These are phyloP conservation scores for Ophraella communa DNA, from an alignment of 2,888 invertebrate genomes.

Conservation along the genomic window DNA sequence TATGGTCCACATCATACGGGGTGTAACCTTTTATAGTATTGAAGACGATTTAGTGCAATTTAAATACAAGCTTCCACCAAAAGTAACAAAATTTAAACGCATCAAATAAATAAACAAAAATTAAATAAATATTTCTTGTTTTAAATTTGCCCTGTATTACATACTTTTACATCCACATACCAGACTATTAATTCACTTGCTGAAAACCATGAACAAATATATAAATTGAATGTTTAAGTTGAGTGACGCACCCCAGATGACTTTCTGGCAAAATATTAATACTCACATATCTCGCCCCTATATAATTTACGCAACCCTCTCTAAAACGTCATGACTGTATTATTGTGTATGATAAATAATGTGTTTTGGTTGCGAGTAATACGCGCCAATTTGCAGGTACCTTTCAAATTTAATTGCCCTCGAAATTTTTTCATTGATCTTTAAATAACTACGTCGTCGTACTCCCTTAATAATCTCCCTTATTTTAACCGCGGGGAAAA, in stretches of 20 bases:
- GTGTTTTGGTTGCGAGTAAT: constrained; percentile 39
- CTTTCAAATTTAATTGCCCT: constrained; percentile 29
- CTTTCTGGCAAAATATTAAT: constrained; percentile 38
- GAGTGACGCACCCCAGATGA: constrained; percentile 42
- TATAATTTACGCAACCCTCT: constrained; percentile 30
- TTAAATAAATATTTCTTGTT: background rate
- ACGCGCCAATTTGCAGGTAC: constrained; percentile 31
- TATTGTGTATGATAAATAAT: constrained; percentile 36
- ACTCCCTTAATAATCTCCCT: background rate
- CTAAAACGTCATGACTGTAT: constrained; percentile 39
- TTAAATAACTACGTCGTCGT: background rate
- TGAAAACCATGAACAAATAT: background rate
- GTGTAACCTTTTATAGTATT: too few relatives aligned
- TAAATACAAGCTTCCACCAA: too few relatives aligned
- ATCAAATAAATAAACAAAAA: too few relatives aligned
- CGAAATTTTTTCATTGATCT: constrained; percentile 24
- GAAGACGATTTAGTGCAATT: too few relatives aligned
- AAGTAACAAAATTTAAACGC: too few relatives aligned
- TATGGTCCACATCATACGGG: too few relatives aligned
- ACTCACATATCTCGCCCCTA: constrained; percentile 38
- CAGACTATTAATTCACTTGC: background rate
- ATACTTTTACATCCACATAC: background rate
- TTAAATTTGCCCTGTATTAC: background rate
- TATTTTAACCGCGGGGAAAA: background rate
- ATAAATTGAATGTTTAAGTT: constrained; percentile 22